phyloP scores from a whole-genome alignment of 2,797 vertebrate species.

The Macroramphosus scolopax region DNA sequence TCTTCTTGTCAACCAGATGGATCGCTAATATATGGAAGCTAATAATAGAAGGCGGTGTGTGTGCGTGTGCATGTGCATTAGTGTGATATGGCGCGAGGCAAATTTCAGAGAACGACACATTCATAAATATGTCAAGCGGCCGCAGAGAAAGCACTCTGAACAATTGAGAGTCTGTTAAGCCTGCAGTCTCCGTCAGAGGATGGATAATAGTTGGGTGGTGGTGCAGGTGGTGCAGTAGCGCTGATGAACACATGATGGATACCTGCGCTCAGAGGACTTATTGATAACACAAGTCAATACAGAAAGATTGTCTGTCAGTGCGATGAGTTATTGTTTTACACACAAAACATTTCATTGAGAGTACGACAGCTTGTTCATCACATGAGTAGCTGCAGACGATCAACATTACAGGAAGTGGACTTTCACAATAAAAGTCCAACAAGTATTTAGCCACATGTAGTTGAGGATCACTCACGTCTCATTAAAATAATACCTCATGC shows the following conservation, averaged over 20 bases:
- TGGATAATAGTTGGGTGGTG: background rate
- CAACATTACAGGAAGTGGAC: no score
- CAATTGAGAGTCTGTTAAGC: slow-evolving; percentile 21
- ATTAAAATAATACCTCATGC: slow-evolving; percentile 1
- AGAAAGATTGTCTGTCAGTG: background rate
- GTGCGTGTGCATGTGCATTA: background rate
- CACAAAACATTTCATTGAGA: background rate
- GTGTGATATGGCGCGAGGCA: background rate
- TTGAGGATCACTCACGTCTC: no score
- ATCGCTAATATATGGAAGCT: slow-evolving; percentile 11
- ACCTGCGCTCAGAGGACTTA: no score
- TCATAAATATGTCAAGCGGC: slow-evolving; percentile 41
- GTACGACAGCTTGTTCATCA: no score
- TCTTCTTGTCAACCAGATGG: slow-evolving; percentile 18
- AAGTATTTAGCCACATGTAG: no score
- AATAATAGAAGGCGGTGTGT: slow-evolving; percentile 29
- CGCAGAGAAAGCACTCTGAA: slow-evolving; percentile 25
- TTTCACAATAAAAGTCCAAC: no score
- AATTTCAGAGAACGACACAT: slow-evolving; percentile 8
- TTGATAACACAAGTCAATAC: background rate
- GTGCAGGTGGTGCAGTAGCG: no score
- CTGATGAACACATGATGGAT: no score
- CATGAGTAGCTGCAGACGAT: no score
- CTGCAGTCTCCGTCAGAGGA: background rate
- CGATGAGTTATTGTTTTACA: background rate